Conservation (phyloP, 2,113 vertebrate species). For the Dasypus novemcinctus region DNA sequence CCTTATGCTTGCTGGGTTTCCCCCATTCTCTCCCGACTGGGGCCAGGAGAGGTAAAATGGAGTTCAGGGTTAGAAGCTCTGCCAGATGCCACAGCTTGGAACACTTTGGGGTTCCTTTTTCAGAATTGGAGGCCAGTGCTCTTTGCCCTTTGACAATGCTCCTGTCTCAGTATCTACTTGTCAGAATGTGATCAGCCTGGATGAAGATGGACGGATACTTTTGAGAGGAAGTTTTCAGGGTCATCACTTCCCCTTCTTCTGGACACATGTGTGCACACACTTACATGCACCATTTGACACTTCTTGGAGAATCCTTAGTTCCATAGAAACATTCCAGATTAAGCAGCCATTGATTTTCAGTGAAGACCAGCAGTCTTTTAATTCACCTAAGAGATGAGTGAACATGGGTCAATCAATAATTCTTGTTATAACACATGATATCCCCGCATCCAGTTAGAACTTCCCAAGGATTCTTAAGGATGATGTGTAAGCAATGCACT, state of each 20-base stretch:
- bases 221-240: background rate
- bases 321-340: background rate
- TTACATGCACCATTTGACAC: background rate
- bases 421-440: background rate
- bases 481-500: background rate
- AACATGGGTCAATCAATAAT: background rate
- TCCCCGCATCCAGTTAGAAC: background rate
- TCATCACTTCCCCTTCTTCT: background rate
- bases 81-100: background rate
- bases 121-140: background rate
- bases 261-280: background rate
- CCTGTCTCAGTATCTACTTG: background rate
- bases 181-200: background rate
- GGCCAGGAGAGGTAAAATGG: background rate
- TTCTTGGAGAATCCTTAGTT: background rate
- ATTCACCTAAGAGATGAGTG: constrained; percentile 19
- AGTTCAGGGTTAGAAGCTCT: background rate
- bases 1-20: background rate
- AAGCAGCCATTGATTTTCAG: constrained; percentile 23
- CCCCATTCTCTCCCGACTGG: background rate
- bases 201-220: background rate
- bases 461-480: background rate
- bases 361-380: constrained; percentile 38
- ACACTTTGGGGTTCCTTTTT: background rate
- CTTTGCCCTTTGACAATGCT: background rate